Conservation (phyloP, 2,797 vertebrate species). For the Mastacembelus armatus region DNA sequence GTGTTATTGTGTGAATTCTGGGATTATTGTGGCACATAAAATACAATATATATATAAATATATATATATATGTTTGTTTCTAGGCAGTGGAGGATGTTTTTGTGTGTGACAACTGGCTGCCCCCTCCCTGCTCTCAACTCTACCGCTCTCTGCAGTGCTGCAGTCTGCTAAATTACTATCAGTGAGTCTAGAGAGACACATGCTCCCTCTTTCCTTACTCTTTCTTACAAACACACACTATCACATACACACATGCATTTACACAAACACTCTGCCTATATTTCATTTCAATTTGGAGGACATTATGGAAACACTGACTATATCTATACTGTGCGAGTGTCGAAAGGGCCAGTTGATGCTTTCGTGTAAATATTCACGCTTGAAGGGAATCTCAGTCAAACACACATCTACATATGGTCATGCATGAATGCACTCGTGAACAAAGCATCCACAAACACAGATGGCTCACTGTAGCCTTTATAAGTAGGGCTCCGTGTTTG, state of each 20-base stretch:
- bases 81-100: conserved; percentile 62
- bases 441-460: conserved; percentile 62
- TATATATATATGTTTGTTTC: conserved; percentile 25
- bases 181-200: conserved; percentile 72
- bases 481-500: conserved; percentile 49
- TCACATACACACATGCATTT: neutral
- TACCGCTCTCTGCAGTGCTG: conserved; percentile 78
- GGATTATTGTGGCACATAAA: conserved; percentile 30
- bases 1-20: conserved; percentile 25
- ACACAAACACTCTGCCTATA: conserved; percentile 28
- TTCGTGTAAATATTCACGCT: conserved; percentile 69
- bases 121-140: conserved; percentile 61
- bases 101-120: conserved; percentile 65
- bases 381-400: conserved; percentile 53
- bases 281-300: conserved; percentile 34
- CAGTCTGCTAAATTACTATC: conserved; percentile 82
- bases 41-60: no score
- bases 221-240: neutral
- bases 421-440: conserved; percentile 70
- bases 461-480: conserved; percentile 61
- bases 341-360: conserved; percentile 27
- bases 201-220: conserved; percentile 45
- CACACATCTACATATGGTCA: conserved; percentile 69
- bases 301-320: neutral
- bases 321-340: conserved; percentile 23